Evolutionary conservation across 2,888 invertebrate species (phyloP).

Genomic region (Watsonalla binaria): DNA sequence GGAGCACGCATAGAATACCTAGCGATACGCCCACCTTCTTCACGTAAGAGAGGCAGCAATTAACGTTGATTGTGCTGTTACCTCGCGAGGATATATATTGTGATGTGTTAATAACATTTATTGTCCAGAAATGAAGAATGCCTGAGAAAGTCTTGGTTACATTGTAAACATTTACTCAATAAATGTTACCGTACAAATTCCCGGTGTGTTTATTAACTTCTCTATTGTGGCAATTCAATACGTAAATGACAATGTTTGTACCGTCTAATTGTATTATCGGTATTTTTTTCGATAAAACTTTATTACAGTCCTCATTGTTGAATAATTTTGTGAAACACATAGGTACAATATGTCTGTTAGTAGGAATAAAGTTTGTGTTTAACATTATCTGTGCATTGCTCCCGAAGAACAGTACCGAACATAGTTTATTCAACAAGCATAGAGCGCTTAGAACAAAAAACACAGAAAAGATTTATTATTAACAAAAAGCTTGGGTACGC

Average conservation of each 20-base stretch:
- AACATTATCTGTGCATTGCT: neutral
- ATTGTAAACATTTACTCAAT: constrained; percentile 55
- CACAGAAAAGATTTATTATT: constrained; percentile 56
- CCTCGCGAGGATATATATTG: constrained; percentile 56
- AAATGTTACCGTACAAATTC: constrained; percentile 42
- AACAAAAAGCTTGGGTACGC: constrained; percentile 51
- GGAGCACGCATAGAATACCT: constrained; percentile 39
- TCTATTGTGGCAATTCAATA: constrained; percentile 41
- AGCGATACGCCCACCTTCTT: constrained; percentile 46
- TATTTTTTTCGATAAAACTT: neutral
- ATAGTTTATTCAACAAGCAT: constrained; percentile 6
- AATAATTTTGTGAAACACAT: no score
- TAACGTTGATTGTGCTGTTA: constrained; percentile 63
- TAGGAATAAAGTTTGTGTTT: neutral
- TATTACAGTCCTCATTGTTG: neutral
- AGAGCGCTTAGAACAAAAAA: constrained; percentile 33
- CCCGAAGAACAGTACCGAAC: neutral
- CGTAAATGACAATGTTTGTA: constrained; percentile 43
- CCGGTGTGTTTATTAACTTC: constrained; percentile 39
- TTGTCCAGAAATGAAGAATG: constrained; percentile 59
- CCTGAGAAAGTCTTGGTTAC: constrained; percentile 54
- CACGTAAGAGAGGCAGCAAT: constrained; percentile 71
- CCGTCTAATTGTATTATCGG: constrained; percentile 17
- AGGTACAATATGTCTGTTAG: no score
- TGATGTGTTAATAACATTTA: constrained; percentile 73